Conservation (phyloP, 2,888 invertebrate genomes). For the Trisateles emortualis region DNA sequence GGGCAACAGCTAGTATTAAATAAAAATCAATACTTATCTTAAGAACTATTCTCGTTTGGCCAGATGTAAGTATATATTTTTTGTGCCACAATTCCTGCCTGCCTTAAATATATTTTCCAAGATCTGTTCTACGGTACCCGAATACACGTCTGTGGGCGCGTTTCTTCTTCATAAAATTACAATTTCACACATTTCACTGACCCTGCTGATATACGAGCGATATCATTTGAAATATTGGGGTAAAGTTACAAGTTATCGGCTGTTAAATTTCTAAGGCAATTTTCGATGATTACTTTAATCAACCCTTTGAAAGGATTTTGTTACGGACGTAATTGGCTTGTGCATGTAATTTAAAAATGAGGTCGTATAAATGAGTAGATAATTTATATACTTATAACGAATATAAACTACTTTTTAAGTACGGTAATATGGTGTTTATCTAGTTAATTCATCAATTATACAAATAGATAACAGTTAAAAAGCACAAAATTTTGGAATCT, state of each 20-base stretch:
- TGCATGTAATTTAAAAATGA: slow-evolving; percentile 1
- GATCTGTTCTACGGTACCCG: not conserved
- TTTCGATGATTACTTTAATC: slow-evolving; percentile 6
- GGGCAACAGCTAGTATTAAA: too few relatives aligned
- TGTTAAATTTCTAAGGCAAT: slow-evolving; percentile 19
- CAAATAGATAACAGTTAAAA: too few relatives aligned
- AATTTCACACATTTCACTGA: slow-evolving; percentile 57
- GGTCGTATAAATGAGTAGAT: too few relatives aligned
- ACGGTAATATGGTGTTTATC: too few relatives aligned
- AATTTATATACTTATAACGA: too few relatives aligned
- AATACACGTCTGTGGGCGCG: slow-evolving; percentile 10
- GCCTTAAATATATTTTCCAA: slow-evolving; percentile 1
- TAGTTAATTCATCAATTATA: too few relatives aligned
- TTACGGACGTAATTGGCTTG: slow-evolving; percentile 25
- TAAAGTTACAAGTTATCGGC: slow-evolving; percentile 21
- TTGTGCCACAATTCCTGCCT: too few relatives aligned
- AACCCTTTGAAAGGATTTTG: slow-evolving; percentile 23
- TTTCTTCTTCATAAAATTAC: slow-evolving; percentile 48
- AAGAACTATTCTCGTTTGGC: too few relatives aligned
- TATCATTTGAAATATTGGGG: slow-evolving; percentile 54
- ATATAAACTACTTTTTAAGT: too few relatives aligned
- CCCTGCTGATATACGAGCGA: slow-evolving; percentile 51
- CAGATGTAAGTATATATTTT: too few relatives aligned
- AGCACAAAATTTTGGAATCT: too few relatives aligned
- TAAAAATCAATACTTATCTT: too few relatives aligned